These are phyloP conservation scores for Drosophila nebulosa DNA, from an alignment of 1,140 invertebrate genomes.

Conservation along the genomic window DNA sequence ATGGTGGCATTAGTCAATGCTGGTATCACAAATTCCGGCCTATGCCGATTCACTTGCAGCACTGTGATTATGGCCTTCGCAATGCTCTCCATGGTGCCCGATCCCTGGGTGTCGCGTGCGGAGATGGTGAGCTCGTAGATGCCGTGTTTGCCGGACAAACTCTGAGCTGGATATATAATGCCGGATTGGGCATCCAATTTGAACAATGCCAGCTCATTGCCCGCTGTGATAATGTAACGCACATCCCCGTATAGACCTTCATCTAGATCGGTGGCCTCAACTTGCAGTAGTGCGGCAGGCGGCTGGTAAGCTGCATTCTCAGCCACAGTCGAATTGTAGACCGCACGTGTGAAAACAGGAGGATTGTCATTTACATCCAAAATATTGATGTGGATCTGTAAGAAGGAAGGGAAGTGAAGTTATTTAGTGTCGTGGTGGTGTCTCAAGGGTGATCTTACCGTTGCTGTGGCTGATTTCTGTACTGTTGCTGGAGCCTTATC, in stretches of 20 bases:
- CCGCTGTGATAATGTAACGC: slow-evolving; percentile 87
- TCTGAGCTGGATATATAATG: slow-evolving; percentile 88
- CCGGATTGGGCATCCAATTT: slow-evolving; percentile 87
- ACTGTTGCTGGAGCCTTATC: slow-evolving; percentile 88
- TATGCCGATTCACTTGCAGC: slow-evolving; percentile 91
- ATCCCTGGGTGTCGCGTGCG: slow-evolving; percentile 88
- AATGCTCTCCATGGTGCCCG: slow-evolving; percentile 85
- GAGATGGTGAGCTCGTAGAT: slow-evolving; percentile 87
- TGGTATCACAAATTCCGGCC: slow-evolving; percentile 90
- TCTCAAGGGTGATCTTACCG: slow-evolving; percentile 81
- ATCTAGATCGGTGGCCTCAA: slow-evolving; percentile 88
- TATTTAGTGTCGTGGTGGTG: no score
- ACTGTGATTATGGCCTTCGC: slow-evolving; percentile 90
- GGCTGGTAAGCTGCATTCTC: slow-evolving; percentile 91
- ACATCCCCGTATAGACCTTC: slow-evolving; percentile 88
- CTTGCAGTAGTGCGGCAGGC: slow-evolving; percentile 89
- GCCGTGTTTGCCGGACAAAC: slow-evolving; percentile 84
- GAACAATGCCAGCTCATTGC: slow-evolving; percentile 87
- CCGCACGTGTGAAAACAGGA: slow-evolving; percentile 88
- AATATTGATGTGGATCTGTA: slow-evolving; percentile 88
- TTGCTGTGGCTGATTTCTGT: slow-evolving; percentile 86
- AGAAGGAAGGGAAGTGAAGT: background rate
- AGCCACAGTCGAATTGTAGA: slow-evolving; percentile 89
- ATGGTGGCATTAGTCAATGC: slow-evolving; percentile 88
- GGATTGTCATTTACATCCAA: slow-evolving; percentile 92